Evolutionary conservation across 2,797 vertebrate species (phyloP), one percentile per base, ranked within the genome.

Genomic region (Hyperoplus immaculatus): DNA sequence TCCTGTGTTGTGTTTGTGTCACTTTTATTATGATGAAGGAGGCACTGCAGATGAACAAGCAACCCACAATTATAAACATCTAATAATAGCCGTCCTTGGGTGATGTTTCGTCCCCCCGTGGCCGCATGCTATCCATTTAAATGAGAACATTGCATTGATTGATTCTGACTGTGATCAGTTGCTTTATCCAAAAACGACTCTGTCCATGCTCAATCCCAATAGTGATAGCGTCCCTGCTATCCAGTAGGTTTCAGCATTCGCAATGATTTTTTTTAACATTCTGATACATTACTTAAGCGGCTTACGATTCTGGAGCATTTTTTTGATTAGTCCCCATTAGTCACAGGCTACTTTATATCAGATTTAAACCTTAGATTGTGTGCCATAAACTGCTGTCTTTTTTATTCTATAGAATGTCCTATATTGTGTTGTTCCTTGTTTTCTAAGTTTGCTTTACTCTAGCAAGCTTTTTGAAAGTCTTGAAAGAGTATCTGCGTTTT

Each of bases 81-180:
- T 83, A 87, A 81, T 87, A 87, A 88, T 86, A 88, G 86, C 54
- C 80, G 81, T 87, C 82, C 84, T 89, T 89, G 83, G 80, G 71
- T 85, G 86, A 71, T 79, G 72, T 79, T 85, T 77, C 8, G 15
- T 70, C 72, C 71, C 46, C 59, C 46, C 3, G 11, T 51, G 10
- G 71, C 59, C 39, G 38, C 51, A 13, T 41, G 65, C 72, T 81
- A 73, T 85, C 74, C 72, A 82, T 88, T 82, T 78, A 78, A 86
- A 87, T 80, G 62, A 87, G 83, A n/a, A 18, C 59, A 49, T 60
- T 61, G 54, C 72, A 72, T 73, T 82, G 81, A 87, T 80, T 80
- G 65, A 80, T 65, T 78, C 29, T 51, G 60, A 83, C 59, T 77
- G 54, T 66, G 47, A 88, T 80, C 53, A 15, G 61, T 59, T 36